A percentile compares a stretch with the other conserved stretches of the same genome.
phyloP scores from a whole-genome alignment of 2,888 invertebrate species.

The Hesperia comma region DNA sequence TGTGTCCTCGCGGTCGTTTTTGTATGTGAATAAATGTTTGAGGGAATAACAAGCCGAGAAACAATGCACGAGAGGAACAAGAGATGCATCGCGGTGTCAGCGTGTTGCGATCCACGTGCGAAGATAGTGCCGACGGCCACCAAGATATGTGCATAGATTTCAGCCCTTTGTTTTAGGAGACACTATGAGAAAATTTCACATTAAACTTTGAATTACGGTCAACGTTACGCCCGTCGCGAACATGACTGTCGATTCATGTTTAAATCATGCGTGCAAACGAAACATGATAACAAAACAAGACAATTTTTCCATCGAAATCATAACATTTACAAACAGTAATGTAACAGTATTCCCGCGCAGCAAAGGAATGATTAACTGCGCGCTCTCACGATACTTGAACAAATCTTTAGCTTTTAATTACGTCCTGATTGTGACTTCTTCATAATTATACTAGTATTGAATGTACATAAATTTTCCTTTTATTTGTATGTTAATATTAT shows the following conservation, averaged over 20 bases:
- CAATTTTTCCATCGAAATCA: constrained; percentile 12
- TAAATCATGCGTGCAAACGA: constrained; percentile 2
- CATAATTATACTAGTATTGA: constrained; percentile 33
- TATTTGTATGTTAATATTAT: constrained; percentile 42
- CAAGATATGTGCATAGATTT: constrained; percentile 63
- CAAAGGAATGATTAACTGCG: constrained; percentile 35
- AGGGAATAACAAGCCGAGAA: constrained; percentile 46
- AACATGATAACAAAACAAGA: constrained; percentile 10
- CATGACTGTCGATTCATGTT: constrained; percentile 3
- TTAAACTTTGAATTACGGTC: constrained; percentile 38
- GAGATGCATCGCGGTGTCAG: constrained; percentile 56
- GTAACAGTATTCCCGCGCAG: constrained; percentile 9
- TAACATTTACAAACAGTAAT: constrained; percentile 23
- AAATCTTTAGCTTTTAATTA: constrained; percentile 37
- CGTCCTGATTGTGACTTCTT: constrained; percentile 37
- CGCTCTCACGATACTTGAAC: constrained; percentile 38
- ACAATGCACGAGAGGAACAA: constrained; percentile 47
- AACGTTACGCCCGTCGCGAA: background rate
- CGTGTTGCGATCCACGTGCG: constrained; percentile 70
- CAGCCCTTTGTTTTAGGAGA: constrained; percentile 61
- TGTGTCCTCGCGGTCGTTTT: constrained; percentile 46
- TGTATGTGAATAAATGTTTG: constrained; percentile 42
- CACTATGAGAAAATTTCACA: constrained; percentile 54
- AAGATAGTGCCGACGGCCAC: constrained; percentile 56
- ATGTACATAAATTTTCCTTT: constrained; percentile 42